phyloP scores from a whole-genome alignment of 2,888 invertebrate genomes.

The Dicyrtomina minuta region DNA sequence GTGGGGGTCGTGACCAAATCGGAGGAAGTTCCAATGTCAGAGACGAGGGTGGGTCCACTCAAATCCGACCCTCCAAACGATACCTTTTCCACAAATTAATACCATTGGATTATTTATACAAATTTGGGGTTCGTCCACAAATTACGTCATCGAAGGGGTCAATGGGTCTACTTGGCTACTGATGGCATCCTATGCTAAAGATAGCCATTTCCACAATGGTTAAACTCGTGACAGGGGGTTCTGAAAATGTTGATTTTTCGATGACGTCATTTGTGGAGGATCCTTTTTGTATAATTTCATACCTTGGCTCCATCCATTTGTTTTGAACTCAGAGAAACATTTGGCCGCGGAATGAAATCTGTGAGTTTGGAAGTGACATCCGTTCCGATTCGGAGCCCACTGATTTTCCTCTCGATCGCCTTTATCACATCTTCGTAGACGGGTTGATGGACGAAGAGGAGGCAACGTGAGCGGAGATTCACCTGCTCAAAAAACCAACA shows the following conservation, averaged over 20 bases:
- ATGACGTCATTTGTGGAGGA: too few species aligned
- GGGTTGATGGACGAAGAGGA: constrained; percentile 48
- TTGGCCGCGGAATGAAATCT: constrained; percentile 37
- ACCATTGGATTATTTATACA: background rate
- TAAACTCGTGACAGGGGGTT: too few species aligned
- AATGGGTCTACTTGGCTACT: too few species aligned
- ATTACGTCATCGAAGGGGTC: too few species aligned
- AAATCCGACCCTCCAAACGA: constrained; percentile 17
- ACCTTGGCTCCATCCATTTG: constrained; percentile 34
- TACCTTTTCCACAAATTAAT: too few species aligned
- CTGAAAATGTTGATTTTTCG: too few species aligned
- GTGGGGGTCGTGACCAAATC: constrained; percentile 35
- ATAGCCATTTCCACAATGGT: too few species aligned
- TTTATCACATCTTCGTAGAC: constrained; percentile 31
- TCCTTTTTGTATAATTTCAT: background rate
- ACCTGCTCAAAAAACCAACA: constrained; percentile 28
- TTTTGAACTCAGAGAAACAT: background rate
- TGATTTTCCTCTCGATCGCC: constrained; percentile 30
- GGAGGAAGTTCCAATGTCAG: constrained; percentile 46
- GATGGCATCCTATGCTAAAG: too few species aligned
- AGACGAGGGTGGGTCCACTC: constrained; percentile 38
- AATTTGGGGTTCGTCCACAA: background rate
- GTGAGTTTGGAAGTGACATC: constrained; percentile 13
- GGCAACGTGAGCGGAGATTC: constrained; percentile 34
- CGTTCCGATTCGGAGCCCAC: constrained; percentile 13